Evolutionary conservation across 2,888 invertebrate genomes (phyloP), one percentile per base, ranked within the genome.

Genomic region (Drosophila antonietae): DNA sequence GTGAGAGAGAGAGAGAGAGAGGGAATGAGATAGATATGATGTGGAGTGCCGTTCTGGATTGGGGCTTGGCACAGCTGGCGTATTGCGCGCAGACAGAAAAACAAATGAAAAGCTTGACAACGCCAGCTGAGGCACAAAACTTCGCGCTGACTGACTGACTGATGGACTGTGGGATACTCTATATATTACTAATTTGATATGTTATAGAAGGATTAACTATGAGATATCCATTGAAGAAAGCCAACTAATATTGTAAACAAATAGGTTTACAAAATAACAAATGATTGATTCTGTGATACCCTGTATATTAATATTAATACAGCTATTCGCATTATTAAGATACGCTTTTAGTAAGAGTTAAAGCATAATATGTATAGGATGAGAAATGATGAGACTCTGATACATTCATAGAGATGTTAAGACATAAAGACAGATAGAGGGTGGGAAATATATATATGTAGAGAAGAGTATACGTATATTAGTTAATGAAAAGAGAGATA

Each of bases 91-190:
- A 84, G 66, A 62, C 66, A 58, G 68, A 52, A 74, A 76, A 64
- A 59, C 73, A 84, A 87, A 82, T 84, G 82, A 51, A 76, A 82
- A 84, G 73, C 68, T 69, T 68, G 47, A 41, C 20, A 65, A 31
- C 57, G 66, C 56, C 83, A 84, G 82, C 49, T 84, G 83, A 67
- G 87, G 49, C 58, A 68, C 47, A 10, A 39, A 52, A 33, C 18
- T 18, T 41, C 28, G 18, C 49, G 63, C 28, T 57, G 56, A 44
- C 15, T 12, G 69, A 59, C 56, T 33, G 47, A 61, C 65, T 56
- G 55, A 43, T 18, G 7, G 68, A 59, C 59, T 23, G 8, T 2
- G 12, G 9, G 9, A 61, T 73, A 23, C 57, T 3, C 65, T 51
- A 12, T 39, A 57, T 18, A 18, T 12, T 1, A 18, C 6, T 1